Conservation (phyloP, 2,113 vertebrate genomes). For the Anas platyrhynchos region DNA sequence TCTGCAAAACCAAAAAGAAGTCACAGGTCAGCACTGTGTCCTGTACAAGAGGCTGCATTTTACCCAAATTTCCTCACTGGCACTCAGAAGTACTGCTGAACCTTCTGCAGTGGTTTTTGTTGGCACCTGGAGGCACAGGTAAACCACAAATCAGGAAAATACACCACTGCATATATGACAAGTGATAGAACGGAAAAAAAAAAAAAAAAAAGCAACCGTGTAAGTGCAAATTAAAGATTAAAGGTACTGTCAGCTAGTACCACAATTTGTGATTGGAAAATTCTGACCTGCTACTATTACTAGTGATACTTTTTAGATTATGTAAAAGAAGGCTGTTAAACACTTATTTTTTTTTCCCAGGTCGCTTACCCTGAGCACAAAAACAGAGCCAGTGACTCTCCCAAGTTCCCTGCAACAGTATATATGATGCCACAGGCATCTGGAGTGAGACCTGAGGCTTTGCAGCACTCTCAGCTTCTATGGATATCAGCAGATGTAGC, state of each 20-base stretch:
- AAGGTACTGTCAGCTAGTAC: not conserved
- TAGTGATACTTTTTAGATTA: not conserved
- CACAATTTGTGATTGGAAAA: not conserved
- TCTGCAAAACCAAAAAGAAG: constrained; percentile 28
- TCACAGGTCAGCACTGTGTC: not conserved
- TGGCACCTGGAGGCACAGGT: constrained; percentile 44
- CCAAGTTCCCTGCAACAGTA: not conserved
- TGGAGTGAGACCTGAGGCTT: not conserved
- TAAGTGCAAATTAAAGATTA: constrained; percentile 16
- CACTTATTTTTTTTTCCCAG: not conserved
- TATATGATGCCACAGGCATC: not conserved
- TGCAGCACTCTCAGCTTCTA: not conserved
- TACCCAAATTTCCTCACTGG: constrained; percentile 25
- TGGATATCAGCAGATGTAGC: not conserved
- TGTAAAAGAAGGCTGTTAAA: not conserved
- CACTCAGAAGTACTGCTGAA: constrained; percentile 31
- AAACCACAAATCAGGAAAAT: constrained; percentile 52
- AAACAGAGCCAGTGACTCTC: not conserved
- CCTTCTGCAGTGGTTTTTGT: constrained; percentile 36
- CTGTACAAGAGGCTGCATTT: constrained; percentile 29
- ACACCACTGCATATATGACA: not conserved
- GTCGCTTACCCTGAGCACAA: not conserved
- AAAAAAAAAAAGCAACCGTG: not conserved
- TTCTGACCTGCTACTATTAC: not conserved
- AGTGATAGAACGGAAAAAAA: not conserved